Base-by-base conservation (phyloP, 2,113 vertebrate genomes). In the Vidua chalybeata region DNA sequence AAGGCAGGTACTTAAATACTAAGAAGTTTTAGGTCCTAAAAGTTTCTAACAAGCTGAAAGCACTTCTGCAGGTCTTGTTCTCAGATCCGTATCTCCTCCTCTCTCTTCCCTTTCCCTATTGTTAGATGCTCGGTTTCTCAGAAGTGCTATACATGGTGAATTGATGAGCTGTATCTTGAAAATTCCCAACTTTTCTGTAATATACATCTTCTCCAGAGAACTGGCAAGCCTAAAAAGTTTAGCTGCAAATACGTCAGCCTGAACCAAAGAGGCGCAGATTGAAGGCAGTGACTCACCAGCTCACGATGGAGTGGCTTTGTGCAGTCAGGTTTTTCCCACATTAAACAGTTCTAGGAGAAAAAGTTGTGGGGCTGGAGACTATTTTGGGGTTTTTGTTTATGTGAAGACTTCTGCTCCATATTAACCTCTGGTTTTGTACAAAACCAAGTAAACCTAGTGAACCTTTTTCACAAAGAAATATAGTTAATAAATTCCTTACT, bases 191-290 rank as follows among this genome's bases (percentile, higher is more conserved):
- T 86, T 90, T 90, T 74, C 72, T 77, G 64, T 41, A 80, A 54
- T 20, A 59, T 23, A n/a, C 55, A 91, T 91, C 75, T 81, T 75
- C 56, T 77, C 46, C 46, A 86, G 83, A 77, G 75, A 93, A 80
- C 76, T 77, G 79, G 67, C 72, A 95, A 93, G 33, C 59, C 72
- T 88, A 67, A 90, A 88, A 94, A 45, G 75, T 88, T 96, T 76
- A 91, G 78, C 71, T 79, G 82, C 39, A 59, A 73, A 67, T 31
- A 64, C 2, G 2, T 92, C 85, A 95, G 68, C 68, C 61, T 67
- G 87, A 94, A 74, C 51, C 43, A 19, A 87, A 68, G 30, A 69
- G 39, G 56, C 54, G 26, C 76, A 86, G 63, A 93, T 45, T 91
- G 66, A 45, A 96, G 26, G 61, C 30, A 48, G 71, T 89, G 87